Evolutionary conservation across 64 coral and sea anemone genomes (phyloP), one percentile per base, ranked within the genome.

Genomic region (Actinia equina): DNA sequence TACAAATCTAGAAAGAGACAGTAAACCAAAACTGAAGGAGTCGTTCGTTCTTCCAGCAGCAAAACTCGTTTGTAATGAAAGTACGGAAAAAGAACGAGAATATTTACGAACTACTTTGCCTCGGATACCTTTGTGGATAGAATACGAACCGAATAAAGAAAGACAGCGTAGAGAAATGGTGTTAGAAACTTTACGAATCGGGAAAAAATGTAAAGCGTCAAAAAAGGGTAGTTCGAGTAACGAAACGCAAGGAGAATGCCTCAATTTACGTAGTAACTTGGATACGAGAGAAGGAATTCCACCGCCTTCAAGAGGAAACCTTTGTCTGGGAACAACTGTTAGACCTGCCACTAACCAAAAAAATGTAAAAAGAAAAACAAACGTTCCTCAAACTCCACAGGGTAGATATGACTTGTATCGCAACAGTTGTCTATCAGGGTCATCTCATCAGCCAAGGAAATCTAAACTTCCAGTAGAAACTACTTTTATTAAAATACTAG

Each of bases 401-500:
- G 59, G 51, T 64, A 86, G 64, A 86, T 86, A 74, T 43, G 84
- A 91, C 43, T 37, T 86, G 41, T 80, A 61, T 46, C 80, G 77
- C 71, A 86, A 53, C 7, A 79, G 44, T 45, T 37, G 25, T 43
- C 53, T 83, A 23, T 46, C 56, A 1, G 45, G 30, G 14, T 43
- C 22, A 30, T 46, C 23, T 60, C 71, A 86, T 30, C 59, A 10
- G 62, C 17, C 41, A 26, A 86, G 18, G 74, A 58, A 44, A 86
- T 18, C 20, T 16, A 86, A 85, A 10, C 45, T 80, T 67, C 45
- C 85, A 14, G 42, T 58, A 6, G 77, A 87, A 87, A 83, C 59
- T 9, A 77, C 85, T 19, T 92, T 87, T 87, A 92, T 92, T 58
- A 59, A 52, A 79, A 83, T 92, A 62, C 59, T 87, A n/a, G 90